Base-by-base conservation (phyloP, 2,797 vertebrate species). In the Melopsittacus undulatus region DNA sequence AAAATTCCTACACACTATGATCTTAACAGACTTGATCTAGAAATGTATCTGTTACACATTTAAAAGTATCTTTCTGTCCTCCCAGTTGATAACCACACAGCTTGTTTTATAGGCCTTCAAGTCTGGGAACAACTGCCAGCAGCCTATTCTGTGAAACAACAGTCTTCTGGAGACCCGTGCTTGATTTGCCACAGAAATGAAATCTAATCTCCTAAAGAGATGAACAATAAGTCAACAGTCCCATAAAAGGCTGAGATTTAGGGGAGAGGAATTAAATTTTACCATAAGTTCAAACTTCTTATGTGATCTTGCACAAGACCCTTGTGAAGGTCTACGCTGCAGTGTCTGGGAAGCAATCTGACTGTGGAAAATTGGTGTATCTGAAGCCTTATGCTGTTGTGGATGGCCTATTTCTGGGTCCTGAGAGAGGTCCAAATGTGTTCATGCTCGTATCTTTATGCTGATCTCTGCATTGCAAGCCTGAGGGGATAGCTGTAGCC, bases 171-270 rank as follows among this genome's bases (percentile, higher is more conserved):
- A 95, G 63, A 87, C 83, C 78, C 11, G 1, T 34, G 38, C 75
- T 85, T 83, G 82, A 93, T 93, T 95, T 69, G 79, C 76, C 68
- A 75, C 87, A 93, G 94, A 93, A 91, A 83, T 66, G 57, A 96
- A 95, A 91, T 57, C 64, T 46, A 48, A 91, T 49, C 79, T 72
- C 63, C 73, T 51, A 34, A 64, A 79, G 34, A 62, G n/a, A 45
- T 62, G 49, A 95, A 87, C 59, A 92, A 78, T 51, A 66, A 85
- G 29, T 49, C 54, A 81, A 69, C 4, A 83, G 62, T 81, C 43
- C 38, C 68, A 30, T 69, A 66, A 26, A 54, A 91, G 66, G 45
- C 79, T 66, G 76, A 94, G 95, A 91, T 83, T 75, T 81, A 92
- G 42, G n/a, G 52, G 29, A 90, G 36, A 75, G 80, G 38, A 90